A percentile compares a stretch with the other conserved stretches of the same genome.
These are phyloP conservation scores for Enteromius treurensis DNA, from an alignment of 2,797 vertebrate species.

Conservation along the genomic window DNA sequence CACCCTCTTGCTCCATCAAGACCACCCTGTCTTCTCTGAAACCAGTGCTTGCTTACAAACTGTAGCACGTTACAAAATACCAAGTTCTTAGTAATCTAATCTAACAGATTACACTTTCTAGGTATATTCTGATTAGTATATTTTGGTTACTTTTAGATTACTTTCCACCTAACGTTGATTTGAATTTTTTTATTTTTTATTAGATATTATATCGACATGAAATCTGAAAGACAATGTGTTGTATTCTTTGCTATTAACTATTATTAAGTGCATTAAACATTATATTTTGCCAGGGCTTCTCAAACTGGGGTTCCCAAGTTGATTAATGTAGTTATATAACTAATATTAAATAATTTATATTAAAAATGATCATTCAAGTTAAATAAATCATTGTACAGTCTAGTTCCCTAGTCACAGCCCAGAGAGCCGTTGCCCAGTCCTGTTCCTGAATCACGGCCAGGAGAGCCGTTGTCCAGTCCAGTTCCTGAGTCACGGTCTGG, in stretches of 20 bases:
- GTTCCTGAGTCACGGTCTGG: no score
- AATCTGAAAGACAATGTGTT: neutral
- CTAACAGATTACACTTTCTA: neutral
- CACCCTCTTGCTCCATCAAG: neutral
- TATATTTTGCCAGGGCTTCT: neutral
- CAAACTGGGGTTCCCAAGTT: neutral
- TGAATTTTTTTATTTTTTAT: neutral
- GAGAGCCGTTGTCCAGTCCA: no score
- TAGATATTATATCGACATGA: neutral
- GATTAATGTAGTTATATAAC: neutral
- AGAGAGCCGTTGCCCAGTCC: no score
- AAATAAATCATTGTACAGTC: neutral
- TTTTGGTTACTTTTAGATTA: neutral
- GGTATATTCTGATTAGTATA: neutral
- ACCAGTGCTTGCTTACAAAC: neutral
- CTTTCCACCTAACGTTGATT: neutral
- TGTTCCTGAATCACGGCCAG: no score
- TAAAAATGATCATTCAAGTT: neutral
- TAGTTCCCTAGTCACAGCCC: no score
- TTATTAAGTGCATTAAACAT: neutral
- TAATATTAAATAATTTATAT: neutral
- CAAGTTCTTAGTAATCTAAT: neutral
- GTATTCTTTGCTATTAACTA: neutral
- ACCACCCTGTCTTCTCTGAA: neutral
- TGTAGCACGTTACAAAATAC: neutral